These are phyloP conservation scores for Penaeus chinensis DNA, from an alignment of 1,140 invertebrate species.

Conservation along the genomic window DNA sequence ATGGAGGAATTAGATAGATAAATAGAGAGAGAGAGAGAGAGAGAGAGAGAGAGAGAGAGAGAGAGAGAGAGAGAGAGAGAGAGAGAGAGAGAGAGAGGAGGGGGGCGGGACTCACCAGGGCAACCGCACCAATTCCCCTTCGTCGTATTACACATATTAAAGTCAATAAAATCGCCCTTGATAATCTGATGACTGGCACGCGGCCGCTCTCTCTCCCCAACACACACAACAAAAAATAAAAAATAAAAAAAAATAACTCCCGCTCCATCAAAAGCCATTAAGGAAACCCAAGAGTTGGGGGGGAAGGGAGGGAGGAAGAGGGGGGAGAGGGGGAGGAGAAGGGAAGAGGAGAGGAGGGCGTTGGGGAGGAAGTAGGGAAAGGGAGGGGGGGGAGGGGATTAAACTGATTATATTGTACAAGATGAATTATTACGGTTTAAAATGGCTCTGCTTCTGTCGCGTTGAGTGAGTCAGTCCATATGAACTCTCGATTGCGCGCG, in stretches of 20 bases:
- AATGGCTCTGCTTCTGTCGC: slow-evolving; percentile 42
- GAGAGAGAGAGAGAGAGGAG: slow-evolving; percentile 19
- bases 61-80: background rate
- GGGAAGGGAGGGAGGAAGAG: no score
- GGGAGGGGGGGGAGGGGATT: slow-evolving; percentile 14
- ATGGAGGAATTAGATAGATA: no score
- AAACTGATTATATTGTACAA: slow-evolving; percentile 46
- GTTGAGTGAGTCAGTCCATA: slow-evolving; percentile 12
- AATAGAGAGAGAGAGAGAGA: no score
- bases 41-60: no score
- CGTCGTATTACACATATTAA: slow-evolving; percentile 39
- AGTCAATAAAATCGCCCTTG: slow-evolving; percentile 22
- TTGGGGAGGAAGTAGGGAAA: no score
- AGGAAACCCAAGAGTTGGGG: slow-evolving; percentile 34
- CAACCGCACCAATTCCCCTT: background rate
- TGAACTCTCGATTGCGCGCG: background rate
- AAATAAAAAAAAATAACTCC: slow-evolving; percentile 22
- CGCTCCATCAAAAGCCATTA: slow-evolving; percentile 48
- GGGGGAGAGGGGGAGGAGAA: no score
- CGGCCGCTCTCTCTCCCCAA: background rate
- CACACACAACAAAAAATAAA: background rate
- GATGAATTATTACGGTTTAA: slow-evolving; percentile 51
- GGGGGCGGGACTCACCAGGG: background rate
- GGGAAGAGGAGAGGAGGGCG: no score
- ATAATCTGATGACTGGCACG: slow-evolving; percentile 25